Evolutionary conservation across 2,888 invertebrate species (phyloP).

Genomic region (Archips xylosteana): DNA sequence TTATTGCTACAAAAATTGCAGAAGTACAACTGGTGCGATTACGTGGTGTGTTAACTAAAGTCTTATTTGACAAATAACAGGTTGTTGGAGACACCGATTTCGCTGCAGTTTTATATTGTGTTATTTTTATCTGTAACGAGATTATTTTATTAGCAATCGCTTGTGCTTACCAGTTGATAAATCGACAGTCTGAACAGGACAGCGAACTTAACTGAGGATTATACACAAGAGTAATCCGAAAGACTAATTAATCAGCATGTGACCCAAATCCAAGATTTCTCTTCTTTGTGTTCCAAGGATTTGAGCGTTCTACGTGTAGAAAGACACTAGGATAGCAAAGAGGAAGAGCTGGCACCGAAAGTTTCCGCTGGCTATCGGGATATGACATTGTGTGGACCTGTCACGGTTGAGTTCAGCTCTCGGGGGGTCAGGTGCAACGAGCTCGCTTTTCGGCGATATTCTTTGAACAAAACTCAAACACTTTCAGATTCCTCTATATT

Average conservation of each 20-base stretch:
- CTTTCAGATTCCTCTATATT: conserved; percentile 20
- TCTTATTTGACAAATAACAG: conserved; percentile 83
- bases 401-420: conserved; percentile 73
- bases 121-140: conserved; percentile 63
- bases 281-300: conserved; percentile 73
- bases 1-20: conserved; percentile 54
- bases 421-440: conserved; percentile 71
- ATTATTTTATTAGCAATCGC: conserved; percentile 50
- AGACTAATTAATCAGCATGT: conserved; percentile 79
- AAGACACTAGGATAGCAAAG: conserved; percentile 46
- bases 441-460: conserved; percentile 42
- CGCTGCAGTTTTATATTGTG: conserved; percentile 71
- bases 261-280: conserved; percentile 85
- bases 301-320: conserved; percentile 53
- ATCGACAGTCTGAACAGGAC: conserved; percentile 41
- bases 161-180: conserved; percentile 27
- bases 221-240: conserved; percentile 31
- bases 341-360: conserved; percentile 43
- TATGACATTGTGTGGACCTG: conserved; percentile 65
- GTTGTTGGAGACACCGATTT: conserved; percentile 84
- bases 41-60: conserved; percentile 71
- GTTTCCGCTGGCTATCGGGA: conserved; percentile 50
- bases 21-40: conserved; percentile 64
- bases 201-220: conserved; percentile 39
- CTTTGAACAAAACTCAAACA: conserved; percentile 43